Base-by-base conservation (phyloP, 2,113 vertebrate genomes). In the Nothoprocta pentlandii region DNA sequence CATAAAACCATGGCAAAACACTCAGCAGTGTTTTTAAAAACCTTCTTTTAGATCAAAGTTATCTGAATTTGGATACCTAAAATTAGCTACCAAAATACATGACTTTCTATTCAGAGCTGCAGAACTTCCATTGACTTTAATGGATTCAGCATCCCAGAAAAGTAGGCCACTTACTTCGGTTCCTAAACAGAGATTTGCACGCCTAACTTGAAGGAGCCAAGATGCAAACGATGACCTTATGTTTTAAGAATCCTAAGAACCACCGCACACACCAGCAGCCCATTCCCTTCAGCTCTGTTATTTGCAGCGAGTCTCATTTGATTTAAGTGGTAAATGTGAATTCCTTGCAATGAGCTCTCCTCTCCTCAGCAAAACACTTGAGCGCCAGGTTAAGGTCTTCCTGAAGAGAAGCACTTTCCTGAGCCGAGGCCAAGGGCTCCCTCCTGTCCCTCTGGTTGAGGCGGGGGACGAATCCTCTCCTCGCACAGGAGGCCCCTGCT, bases 41-140 rank as follows among this genome's bases (percentile, higher is more conserved):
- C 6, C 47, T 82, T 91, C 49, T 89, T 80, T 80, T 53, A 95
- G 94, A 97, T 91, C 96, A 95, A 97, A 96, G 94, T 92, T 85
- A 49, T 85, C 79, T 90, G 61, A 63, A 88, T 85, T 89, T 78
- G 85, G 82, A 64, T 91, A 70, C 79, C 79, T 89, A 96, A 94
- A 96, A 92, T 93, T 95, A 96, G 82, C 82, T 39, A 70, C 61
- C 87, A 85, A 94, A 94, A 64, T 83, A 94, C 88, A 82, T 64
- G 80, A 80, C 90, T 78, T 90, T 94, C 92, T 63, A 89, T 89
- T 87, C 78, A 44, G 93, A 90, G 90, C 94, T 75, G 93, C 73
- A 95, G 91, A 95, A 83, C 82, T 94, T 94, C 79, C 89, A 92
- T 91, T 94, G 90, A 93, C 95, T 96, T 96, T 94, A 95, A 95